Percentiles rank a stretch among this genome's conserved stretches.
These are phyloP conservation scores for Tetanocera ferruginea DNA, from an alignment of 2,888 invertebrate species.

Conservation along the genomic window DNA sequence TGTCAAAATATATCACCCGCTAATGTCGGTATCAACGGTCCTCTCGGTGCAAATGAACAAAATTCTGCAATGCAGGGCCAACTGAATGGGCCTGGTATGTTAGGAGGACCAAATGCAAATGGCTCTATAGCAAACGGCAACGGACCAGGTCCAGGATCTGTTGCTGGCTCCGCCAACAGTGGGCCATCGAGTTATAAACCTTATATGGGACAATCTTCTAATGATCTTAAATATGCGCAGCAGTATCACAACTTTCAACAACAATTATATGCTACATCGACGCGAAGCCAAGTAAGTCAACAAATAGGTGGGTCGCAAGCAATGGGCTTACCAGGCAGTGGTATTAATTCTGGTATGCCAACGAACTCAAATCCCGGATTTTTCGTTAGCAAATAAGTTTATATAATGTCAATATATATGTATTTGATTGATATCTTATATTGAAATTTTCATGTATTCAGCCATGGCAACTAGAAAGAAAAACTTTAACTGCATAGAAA, in stretches of 20 bases:
- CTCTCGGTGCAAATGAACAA: constrained; percentile 49
- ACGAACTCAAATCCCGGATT: constrained; percentile 67
- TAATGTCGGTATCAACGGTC: constrained; percentile 43
- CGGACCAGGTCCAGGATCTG: constrained; percentile 16
- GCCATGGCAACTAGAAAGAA: too few relatives aligned
- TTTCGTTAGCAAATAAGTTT: constrained; percentile 65
- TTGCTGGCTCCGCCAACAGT: constrained; percentile 7
- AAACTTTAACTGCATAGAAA: too few relatives aligned
- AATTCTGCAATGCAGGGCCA: constrained; percentile 50
- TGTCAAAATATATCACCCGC: constrained; percentile 49
- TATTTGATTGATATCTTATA: too few relatives aligned
- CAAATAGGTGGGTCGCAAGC: constrained; percentile 56
- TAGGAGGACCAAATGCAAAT: constrained; percentile 45
- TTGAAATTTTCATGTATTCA: too few relatives aligned
- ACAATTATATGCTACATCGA: constrained; percentile 90
- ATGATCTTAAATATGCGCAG: constrained; percentile 93
- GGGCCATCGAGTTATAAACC: constrained; percentile 68
- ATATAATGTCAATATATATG: neutral
- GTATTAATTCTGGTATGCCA: constrained; percentile 41
- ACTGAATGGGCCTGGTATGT: constrained; percentile 46
- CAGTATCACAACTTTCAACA: constrained; percentile 97
- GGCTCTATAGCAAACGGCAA: constrained; percentile 18
- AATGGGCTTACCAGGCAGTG: constrained; percentile 46
- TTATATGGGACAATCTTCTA: constrained; percentile 87
- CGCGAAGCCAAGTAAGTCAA: constrained; percentile 73